phyloP scores from a whole-genome alignment of 2,797 vertebrate species.

The Lacerta viridis region DNA sequence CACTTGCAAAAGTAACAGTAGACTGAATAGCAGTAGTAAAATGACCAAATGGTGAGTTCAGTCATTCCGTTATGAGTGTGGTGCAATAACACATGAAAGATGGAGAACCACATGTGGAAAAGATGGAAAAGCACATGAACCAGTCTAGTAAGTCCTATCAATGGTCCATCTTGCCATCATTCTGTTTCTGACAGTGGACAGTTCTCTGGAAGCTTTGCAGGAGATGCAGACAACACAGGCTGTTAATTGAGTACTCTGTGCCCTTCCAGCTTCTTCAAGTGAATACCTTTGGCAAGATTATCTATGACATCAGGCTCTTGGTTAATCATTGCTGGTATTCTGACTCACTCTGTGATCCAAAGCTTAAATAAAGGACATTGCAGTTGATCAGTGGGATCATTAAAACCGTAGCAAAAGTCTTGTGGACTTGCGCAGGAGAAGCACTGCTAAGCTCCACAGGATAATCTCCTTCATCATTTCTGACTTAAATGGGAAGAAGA shows the following conservation, averaged over 20 bases:
- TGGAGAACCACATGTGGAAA: not conserved
- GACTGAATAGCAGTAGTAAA: slow-evolving; percentile 15
- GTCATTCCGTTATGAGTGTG: slow-evolving; percentile 2
- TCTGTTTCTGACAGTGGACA: not conserved
- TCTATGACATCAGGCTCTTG: not conserved
- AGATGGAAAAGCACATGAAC: not conserved
- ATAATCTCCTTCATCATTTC: not conserved
- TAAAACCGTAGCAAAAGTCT: not conserved
- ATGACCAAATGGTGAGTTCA: slow-evolving; percentile 11
- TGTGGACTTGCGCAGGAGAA: not conserved
- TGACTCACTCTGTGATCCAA: not conserved
- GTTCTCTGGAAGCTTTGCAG: not conserved
- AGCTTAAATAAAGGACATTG: not conserved
- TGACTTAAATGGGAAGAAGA: not conserved
- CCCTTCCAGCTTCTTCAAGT: not conserved
- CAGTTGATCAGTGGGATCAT: not conserved
- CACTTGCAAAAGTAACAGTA: slow-evolving; percentile 21
- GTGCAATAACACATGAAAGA: slow-evolving; percentile 1
- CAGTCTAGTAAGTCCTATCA: not conserved
- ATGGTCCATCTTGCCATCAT: not conserved
- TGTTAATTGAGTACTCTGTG: not conserved
- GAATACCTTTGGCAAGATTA: not conserved
- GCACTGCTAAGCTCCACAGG: not conserved
- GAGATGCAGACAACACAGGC: not conserved
- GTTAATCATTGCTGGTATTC: not conserved